Conservation (phyloP, 2,797 vertebrate species). For the Rhyacichthys aspro region DNA sequence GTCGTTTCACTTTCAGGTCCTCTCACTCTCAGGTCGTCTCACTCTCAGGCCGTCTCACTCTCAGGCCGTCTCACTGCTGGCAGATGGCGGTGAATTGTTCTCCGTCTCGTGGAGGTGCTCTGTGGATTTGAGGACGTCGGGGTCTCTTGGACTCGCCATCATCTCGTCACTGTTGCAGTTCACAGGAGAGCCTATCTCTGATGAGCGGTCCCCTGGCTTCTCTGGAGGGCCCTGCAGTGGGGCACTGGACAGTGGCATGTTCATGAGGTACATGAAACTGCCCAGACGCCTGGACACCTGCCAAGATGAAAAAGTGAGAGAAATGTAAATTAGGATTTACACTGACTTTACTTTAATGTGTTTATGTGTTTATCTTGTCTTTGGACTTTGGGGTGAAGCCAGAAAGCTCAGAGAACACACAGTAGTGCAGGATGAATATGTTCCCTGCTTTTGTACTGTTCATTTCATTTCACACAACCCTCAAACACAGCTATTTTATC, state of each 20-base stretch:
- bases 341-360: too few relatives aligned
- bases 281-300: constrained; percentile 91
- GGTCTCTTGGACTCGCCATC: constrained; percentile 83
- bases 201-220: constrained; percentile 81
- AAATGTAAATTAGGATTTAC: background rate
- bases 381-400: too few relatives aligned
- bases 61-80: constrained; percentile 70
- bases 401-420: too few relatives aligned
- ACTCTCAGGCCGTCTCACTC: background rate
- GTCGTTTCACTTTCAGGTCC: too few relatives aligned
- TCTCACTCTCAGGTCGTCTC: background rate
- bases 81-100: constrained; percentile 73
- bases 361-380: too few relatives aligned
- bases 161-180: constrained; percentile 85
- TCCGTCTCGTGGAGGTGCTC: constrained; percentile 73
- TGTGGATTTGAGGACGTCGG: constrained; percentile 77
- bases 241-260: constrained; percentile 78
- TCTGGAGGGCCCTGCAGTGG: constrained; percentile 77
- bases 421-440: too few relatives aligned
- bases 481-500: too few relatives aligned
- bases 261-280: constrained; percentile 88
- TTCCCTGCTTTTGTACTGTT: too few relatives aligned
- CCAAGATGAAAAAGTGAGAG: constrained; percentile 1
- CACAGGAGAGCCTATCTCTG: constrained; percentile 82
- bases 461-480: too few relatives aligned